These are phyloP conservation scores for Myiozetetes cayanensis DNA, from an alignment of 2,113 vertebrate genomes.

Conservation along the genomic window DNA sequence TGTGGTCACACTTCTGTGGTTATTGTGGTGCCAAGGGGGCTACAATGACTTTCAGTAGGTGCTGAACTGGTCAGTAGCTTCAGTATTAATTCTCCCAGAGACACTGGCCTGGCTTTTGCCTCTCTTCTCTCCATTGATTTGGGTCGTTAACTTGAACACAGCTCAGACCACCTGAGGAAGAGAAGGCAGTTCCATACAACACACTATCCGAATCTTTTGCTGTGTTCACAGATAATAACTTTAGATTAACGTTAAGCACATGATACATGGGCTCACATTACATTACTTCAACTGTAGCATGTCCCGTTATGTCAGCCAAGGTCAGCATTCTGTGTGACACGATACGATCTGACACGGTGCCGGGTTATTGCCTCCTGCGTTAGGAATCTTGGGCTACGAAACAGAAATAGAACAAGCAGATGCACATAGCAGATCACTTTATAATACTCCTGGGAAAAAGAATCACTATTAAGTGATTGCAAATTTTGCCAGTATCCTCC, in stretches of 20 bases:
- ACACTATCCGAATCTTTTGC: neutral
- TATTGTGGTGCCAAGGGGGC: neutral
- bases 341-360: conserved; percentile 14
- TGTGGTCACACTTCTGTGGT: rapidly evolving
- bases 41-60: neutral
- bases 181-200: neutral
- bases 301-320: conserved; percentile 33
- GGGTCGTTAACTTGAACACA: neutral
- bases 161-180: neutral
- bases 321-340: conserved; percentile 5
- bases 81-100: neutral
- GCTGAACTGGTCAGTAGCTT: neutral
- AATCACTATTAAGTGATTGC: neutral
- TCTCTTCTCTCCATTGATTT: neutral
- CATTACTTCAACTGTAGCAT: conserved; percentile 8
- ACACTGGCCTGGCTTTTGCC: neutral
- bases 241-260: conserved; percentile 31
- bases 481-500: neutral
- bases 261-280: neutral
- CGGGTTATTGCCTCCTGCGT: conserved; percentile 22
- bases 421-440: conserved; percentile 8
- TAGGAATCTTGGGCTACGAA: conserved; percentile 22
- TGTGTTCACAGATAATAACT: conserved; percentile 26
- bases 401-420: conserved; percentile 55
- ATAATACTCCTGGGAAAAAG: conserved; percentile 40